A percentile compares a stretch with the other conserved stretches of the same genome.
Conservation (phyloP, 2,797 vertebrate species). For the Pangasius sanitwongsei region DNA sequence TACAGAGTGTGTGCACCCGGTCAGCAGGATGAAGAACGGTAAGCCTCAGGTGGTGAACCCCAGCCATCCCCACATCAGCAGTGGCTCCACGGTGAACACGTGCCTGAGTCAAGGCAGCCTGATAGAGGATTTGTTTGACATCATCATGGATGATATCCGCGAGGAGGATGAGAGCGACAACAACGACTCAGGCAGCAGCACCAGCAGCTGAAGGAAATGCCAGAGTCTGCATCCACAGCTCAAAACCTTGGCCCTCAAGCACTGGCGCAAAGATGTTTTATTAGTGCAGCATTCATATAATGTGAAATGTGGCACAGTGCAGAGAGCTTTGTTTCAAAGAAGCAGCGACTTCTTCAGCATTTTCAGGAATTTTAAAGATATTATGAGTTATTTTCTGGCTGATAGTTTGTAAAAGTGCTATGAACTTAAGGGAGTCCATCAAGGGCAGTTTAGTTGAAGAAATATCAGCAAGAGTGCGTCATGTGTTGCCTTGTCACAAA, state of each 20-base stretch:
- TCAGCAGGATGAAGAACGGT: constrained; percentile 68
- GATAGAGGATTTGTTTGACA: constrained; percentile 63
- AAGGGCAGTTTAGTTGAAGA: background rate
- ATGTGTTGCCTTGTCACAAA: background rate
- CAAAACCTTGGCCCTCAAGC: background rate
- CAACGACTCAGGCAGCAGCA: constrained; percentile 11
- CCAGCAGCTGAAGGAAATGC: constrained; percentile 37
- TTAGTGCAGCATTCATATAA: background rate
- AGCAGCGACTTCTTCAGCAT: background rate
- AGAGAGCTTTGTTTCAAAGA: background rate
- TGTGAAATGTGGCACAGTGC: background rate
- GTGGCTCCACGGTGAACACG: constrained; percentile 79
- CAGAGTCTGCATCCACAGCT: background rate
- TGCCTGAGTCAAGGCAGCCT: constrained; percentile 79
- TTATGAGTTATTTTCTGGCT: background rate
- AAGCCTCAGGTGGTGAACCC: constrained; percentile 73
- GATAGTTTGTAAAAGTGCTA: background rate
- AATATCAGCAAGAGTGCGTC: background rate
- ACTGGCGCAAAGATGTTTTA: background rate
- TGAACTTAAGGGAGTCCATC: background rate
- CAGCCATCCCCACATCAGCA: constrained; percentile 72
- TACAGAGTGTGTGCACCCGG: constrained; percentile 75
- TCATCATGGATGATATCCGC: constrained; percentile 73
- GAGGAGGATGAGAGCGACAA: constrained; percentile 57
- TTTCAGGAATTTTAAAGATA: background rate